These are phyloP conservation scores for Antennarius striatus DNA, from an alignment of 2,113 vertebrate genomes.

Conservation along the genomic window DNA sequence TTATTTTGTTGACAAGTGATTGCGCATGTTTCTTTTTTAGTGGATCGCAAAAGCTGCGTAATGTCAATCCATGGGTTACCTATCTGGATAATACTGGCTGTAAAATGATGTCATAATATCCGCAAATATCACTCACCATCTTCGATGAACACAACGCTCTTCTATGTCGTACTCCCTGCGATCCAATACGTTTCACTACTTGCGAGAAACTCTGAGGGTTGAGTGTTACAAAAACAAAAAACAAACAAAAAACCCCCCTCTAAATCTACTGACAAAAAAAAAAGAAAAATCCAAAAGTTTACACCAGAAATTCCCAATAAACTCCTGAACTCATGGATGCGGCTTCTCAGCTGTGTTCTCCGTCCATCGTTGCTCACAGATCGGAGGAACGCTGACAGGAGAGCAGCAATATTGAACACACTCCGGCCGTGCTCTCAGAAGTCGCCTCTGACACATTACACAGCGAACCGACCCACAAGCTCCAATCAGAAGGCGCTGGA, in stretches of 20 bases:
- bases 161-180: constrained; percentile 19
- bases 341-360: constrained; percentile 53
- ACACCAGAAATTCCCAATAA: constrained; percentile 37
- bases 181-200: constrained; percentile 17
- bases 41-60: too few relatives aligned
- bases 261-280: constrained; percentile 1
- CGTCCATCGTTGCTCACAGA: constrained; percentile 62
- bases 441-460: constrained; percentile 44
- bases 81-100: constrained; percentile 4
- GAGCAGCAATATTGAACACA: not conserved
- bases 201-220: constrained; percentile 31
- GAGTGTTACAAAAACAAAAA: not conserved
- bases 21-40: too few relatives aligned
- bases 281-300: constrained; percentile 35
- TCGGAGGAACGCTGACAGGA: not conserved
- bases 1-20: too few relatives aligned
- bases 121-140: constrained; percentile 66
- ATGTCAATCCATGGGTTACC: not conserved
- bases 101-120: constrained; percentile 12
- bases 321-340: constrained; percentile 39
- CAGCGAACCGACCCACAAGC: constrained; percentile 46
- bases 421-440: constrained; percentile 15
- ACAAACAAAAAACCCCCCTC: not conserved
- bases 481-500: constrained; percentile 56
- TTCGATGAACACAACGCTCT: constrained; percentile 36